Conservation (phyloP, 1,140 invertebrate genomes). For the Anastatus disparis region DNA sequence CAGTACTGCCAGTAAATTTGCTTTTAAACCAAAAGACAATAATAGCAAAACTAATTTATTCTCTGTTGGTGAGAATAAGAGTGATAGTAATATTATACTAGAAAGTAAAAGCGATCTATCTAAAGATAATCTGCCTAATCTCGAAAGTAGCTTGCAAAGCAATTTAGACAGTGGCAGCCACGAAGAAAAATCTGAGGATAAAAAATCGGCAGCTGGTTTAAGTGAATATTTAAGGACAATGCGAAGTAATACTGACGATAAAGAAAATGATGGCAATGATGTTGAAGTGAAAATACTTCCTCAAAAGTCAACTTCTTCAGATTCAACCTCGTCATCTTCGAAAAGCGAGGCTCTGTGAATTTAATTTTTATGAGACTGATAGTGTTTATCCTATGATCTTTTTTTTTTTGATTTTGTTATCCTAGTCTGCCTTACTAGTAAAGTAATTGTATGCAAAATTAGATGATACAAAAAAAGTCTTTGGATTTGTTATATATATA, state of each 20-base stretch:
- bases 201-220: slow-evolving; percentile 48
- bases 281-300: slow-evolving; percentile 17
- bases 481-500: neutral
- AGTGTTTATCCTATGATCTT: neutral
- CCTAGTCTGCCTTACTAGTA: neutral
- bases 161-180: slow-evolving; percentile 46
- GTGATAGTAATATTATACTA: no score
- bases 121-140: neutral
- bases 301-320: neutral
- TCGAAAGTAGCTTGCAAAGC: slow-evolving; percentile 52
- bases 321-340: slow-evolving; percentile 39
- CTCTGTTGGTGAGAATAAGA: slow-evolving; percentile 35
- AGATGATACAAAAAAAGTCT: neutral
- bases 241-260: neutral
- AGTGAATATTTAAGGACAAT: slow-evolving; percentile 55
- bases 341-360: slow-evolving; percentile 54
- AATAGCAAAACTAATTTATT: slow-evolving; percentile 56
- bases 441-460: slow-evolving; percentile 4
- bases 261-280: neutral
- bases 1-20: slow-evolving; percentile 58
- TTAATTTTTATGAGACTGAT: slow-evolving; percentile 1
- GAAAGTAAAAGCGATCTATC: neutral
- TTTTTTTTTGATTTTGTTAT: neutral
- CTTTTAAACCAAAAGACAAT: slow-evolving; percentile 50
- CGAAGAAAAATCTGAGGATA: slow-evolving; percentile 13